Evolutionary conservation across 2,113 vertebrate species (phyloP).

Genomic region (Taurulus bubalis): DNA sequence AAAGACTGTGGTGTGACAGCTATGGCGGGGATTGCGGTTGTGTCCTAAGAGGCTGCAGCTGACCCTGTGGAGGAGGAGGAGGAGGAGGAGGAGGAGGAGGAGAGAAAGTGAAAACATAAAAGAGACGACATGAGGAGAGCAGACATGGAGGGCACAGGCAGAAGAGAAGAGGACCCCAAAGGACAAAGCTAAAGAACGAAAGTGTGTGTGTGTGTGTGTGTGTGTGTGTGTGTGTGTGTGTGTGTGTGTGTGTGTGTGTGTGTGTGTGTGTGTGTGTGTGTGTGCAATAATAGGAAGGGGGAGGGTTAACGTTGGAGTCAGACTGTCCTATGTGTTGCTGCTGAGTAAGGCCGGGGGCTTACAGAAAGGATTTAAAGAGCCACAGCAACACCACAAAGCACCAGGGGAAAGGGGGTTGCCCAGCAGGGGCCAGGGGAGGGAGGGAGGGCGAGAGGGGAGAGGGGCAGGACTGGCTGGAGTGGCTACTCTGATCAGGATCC

Average conservation of each 20-base stretch:
- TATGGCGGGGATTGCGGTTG: slow-evolving; percentile 74
- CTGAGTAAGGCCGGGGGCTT: slow-evolving; percentile 73
- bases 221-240: slow-evolving; percentile 25
- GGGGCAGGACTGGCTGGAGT: slow-evolving; percentile 59
- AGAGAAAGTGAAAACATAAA: slow-evolving; percentile 65
- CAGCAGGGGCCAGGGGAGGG: slow-evolving; percentile 65
- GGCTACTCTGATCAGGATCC: slow-evolving; percentile 79
- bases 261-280: slow-evolving; percentile 4
- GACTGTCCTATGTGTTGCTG: slow-evolving; percentile 67
- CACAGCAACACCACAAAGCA: slow-evolving; percentile 78
- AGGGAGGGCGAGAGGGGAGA: slow-evolving; percentile 52
- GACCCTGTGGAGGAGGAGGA: slow-evolving; percentile 65
- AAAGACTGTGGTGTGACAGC: slow-evolving; percentile 81
- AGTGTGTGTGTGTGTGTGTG: slow-evolving; percentile 9
- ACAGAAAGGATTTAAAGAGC: slow-evolving; percentile 74
- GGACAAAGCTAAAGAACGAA: slow-evolving; percentile 4
- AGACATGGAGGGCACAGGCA: slow-evolving; percentile 7
- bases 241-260: background rate
- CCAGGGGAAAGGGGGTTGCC: slow-evolving; percentile 69
- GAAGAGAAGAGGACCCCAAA: slow-evolving; percentile 18
- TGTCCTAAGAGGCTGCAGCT: slow-evolving; percentile 76
- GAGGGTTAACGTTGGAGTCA: slow-evolving; percentile 68
- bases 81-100: slow-evolving; percentile 47
- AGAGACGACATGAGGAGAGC: slow-evolving; percentile 29
- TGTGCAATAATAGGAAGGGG: slow-evolving; percentile 41